Base-by-base conservation (phyloP, 2,797 vertebrate genomes). In the Hyperoplus immaculatus region DNA sequence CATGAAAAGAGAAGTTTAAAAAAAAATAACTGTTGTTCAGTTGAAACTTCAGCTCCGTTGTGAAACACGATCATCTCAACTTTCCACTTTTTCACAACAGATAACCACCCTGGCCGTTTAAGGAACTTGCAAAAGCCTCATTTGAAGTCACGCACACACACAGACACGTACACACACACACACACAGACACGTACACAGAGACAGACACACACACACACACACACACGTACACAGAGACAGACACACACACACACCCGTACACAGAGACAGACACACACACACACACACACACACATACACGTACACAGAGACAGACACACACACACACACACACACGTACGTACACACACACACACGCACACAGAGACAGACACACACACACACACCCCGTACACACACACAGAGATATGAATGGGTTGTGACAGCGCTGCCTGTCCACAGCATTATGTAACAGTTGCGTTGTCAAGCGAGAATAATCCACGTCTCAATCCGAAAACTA, bases 11-110 rank as follows among this genome's bases (percentile, higher is more conserved):
- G 7, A 6, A 53, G 36, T 16, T 57, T 9, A 13, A 39, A 12
- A 39, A 57, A 13, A 39, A 57, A 13, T 16, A 57, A 57, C 55
- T 5, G 43, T 45, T 45, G 7, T 16, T 42, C 21, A 2, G n/a
- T 15, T 29, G 9, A 1, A 81, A 62, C 15, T 62, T 69, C 39
- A 42, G 47, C 47, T 5, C 5, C 1, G 61, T 83, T 83, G 59
- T 65, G 80, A 71, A 86, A 82, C 36, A 18, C 16, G 1, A 41
- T 57, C 5, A 5, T 11, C 21, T 47, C 11, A 81, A 78, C 55
- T 74, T 81, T 75, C 75, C 69, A 42, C 55, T 86, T 86, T 84
- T 86, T 78, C 81, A 83, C 75, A 88, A 83, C 38, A 5, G 4
- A 3, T 3, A 0, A 36, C 69, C 15, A n/a, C 46, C 55, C 12